Evolutionary conservation across 2,888 invertebrate species (phyloP).

Genomic region (Balanococcus diminutus): DNA sequence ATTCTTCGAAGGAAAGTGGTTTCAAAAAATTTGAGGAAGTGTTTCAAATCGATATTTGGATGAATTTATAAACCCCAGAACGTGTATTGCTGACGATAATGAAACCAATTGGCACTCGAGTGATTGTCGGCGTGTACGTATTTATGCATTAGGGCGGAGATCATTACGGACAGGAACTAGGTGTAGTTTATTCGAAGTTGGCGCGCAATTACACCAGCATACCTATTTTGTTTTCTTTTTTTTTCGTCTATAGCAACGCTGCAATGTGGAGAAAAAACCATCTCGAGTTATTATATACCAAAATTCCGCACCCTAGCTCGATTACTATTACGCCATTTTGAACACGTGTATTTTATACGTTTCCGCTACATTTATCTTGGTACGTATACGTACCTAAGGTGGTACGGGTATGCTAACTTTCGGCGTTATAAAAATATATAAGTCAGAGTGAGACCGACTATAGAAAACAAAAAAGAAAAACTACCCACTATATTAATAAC

Average conservation of each 20-base stretch:
- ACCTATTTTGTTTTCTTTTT: background rate
- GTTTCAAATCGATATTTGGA: background rate
- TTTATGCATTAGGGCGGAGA: background rate
- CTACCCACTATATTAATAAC: conserved; percentile 14
- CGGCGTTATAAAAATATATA: background rate
- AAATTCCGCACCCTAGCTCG: background rate
- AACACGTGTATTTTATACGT: conserved; percentile 17
- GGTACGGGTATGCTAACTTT: background rate
- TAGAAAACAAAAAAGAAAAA: conserved; percentile 16
- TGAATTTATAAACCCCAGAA: background rate
- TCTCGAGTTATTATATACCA: background rate
- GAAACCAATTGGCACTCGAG: conserved; percentile 10
- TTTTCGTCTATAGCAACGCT: background rate
- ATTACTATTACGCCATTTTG: conserved; percentile 30
- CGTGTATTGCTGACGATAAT: background rate
- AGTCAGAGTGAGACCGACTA: background rate
- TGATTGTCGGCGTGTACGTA: background rate
- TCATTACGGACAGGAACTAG: conserved; percentile 14
- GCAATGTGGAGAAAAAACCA: background rate
- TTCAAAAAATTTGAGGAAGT: background rate
- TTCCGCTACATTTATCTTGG: conserved; percentile 10
- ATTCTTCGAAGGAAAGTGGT: background rate
- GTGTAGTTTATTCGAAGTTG: background rate
- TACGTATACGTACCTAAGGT: background rate
- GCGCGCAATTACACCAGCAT: background rate